A percentile compares a stretch with the other conserved stretches of the same genome.
These are phyloP conservation scores for Platynereis dumerilii DNA, from an alignment of 2,888 invertebrate genomes.

Conservation along the genomic window DNA sequence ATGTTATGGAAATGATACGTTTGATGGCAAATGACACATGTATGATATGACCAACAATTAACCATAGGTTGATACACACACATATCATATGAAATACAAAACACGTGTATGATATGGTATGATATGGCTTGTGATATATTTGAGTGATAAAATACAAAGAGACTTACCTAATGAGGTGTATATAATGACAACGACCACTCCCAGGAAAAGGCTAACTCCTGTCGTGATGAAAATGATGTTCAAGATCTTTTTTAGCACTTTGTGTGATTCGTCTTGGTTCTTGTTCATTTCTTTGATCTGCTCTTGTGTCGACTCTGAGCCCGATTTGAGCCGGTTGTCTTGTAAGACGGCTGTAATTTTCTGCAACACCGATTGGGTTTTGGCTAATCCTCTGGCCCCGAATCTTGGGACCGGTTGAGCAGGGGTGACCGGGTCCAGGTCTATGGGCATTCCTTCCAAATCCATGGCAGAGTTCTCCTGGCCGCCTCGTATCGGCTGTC, in stretches of 20 bases:
- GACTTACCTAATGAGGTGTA: conserved; percentile 52
- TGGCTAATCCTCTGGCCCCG: conserved; percentile 1
- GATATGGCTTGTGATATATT: not conserved
- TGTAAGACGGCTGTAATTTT: conserved; percentile 35
- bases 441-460: not conserved
- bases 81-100: not conserved
- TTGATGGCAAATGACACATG: too few relatives aligned
- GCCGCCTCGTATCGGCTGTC: not conserved
- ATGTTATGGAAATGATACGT: too few relatives aligned
- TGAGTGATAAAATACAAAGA: not conserved
- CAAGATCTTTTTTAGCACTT: conserved; percentile 49
- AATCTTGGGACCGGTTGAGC: not conserved
- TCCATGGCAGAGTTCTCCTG: not conserved
- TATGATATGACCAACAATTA: too few relatives aligned
- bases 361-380: not conserved
- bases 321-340: conserved; percentile 48
- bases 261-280: conserved; percentile 38
- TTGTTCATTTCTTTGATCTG: conserved; percentile 35
- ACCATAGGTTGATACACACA: too few relatives aligned
- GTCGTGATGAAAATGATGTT: conserved; percentile 55
- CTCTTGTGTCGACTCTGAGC: conserved; percentile 22
- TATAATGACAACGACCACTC: conserved; percentile 54
- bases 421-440: not conserved
- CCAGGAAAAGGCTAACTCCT: conserved; percentile 49
- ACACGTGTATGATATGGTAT: not conserved